Base-by-base conservation (phyloP, 2,113 vertebrate species). In the Tetraodon nigroviridis region DNA sequence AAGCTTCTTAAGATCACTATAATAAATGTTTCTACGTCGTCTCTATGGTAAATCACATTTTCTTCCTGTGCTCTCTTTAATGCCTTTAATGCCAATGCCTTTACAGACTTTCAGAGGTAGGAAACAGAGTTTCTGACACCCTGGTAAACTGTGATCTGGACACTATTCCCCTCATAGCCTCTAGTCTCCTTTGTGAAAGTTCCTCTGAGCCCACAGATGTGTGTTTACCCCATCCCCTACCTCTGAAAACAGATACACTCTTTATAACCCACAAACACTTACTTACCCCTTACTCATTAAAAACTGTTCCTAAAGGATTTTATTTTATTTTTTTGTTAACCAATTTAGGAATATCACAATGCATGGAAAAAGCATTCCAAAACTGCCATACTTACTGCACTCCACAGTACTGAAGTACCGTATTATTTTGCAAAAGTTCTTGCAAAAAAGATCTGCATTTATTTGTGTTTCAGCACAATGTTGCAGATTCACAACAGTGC, bases 41-140 rank as follows among this genome's bases (percentile, higher is more conserved):
- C 55, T 32, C 61, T 27, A 53, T 55, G 79, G 79, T 77, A 83
- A 82, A 78, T 67, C 71, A 72, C 69, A 71, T 74, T 63, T 62
- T 27, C 24, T 27, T 6, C 51, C 22, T 61, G 37, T 12, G 37
- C 14, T 44, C 55, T 47, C 73, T 82, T 78, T 84, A 67, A 73
- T 70, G 73, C 49, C 24, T 66, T 54, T 54, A 58, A n/a, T n/a
- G n/a, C n/a, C n/a, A 67, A 73, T 70, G 73, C 49, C 24, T 66
- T 54, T 54, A 58, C 37, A 75, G 73, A 75, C 79, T 61, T 82
- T 76, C 76, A 79, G 54, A 22, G 62, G 61, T 62, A 70, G 55
- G 69, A 68, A 69, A 51, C 51, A 20, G 45, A 5, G 54, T 19
- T 73, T 71, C 59, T 76, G 74, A 80, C 77, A 64, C 76, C 69